Percentiles rank a stretch among this genome's conserved stretches.
Evolutionary conservation across 2,113 vertebrate species (phyloP).

Genomic region (Naja naja): DNA sequence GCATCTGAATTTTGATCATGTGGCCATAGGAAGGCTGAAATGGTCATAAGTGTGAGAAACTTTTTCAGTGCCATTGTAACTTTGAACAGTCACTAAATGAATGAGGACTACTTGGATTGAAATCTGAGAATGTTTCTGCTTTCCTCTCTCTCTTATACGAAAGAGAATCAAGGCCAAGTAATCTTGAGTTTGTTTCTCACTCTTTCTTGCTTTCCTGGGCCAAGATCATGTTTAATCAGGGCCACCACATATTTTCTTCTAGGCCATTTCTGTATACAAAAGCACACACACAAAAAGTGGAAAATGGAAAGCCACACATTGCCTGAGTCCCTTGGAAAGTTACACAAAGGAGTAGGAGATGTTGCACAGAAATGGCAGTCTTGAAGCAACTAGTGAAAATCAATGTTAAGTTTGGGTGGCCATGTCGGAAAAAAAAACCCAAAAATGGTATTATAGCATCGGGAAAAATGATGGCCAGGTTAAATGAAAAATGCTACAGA

Average conservation of each 20-base stretch:
- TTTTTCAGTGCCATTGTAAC: too few species aligned
- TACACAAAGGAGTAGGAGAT: neutral
- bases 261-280: neutral
- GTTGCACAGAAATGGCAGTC: neutral
- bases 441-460: neutral
- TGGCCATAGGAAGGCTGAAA: too few species aligned
- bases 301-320: neutral
- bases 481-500: neutral
- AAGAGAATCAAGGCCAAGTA: neutral
- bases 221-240: neutral
- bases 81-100: too few species aligned
- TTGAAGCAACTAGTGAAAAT: neutral
- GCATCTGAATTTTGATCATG: too few species aligned
- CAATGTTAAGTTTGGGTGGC: neutral
- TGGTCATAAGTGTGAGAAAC: too few species aligned
- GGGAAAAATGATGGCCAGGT: neutral
- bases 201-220: neutral
- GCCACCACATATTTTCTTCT: neutral
- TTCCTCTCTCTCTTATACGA: neutral
- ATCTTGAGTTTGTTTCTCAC: neutral
- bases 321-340: neutral
- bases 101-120: neutral
- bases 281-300: neutral
- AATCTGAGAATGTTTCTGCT: neutral
- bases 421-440: too few species aligned